Evolutionary conservation across 2,888 invertebrate species (phyloP).

Genomic region (Sipunculus nudus): DNA sequence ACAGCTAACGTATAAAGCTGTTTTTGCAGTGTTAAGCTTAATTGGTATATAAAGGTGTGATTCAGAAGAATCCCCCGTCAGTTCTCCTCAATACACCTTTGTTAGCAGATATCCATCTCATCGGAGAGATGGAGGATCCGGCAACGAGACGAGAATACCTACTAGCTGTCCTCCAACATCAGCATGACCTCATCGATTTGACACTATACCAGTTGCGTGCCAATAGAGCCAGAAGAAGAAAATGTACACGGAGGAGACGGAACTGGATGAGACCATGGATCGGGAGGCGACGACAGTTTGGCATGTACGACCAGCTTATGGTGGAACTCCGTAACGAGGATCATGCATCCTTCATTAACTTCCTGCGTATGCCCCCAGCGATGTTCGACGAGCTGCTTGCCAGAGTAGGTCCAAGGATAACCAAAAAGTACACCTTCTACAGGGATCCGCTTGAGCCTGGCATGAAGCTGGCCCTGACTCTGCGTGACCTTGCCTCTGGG

Average conservation of each 20-base stretch:
- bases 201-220: background rate
- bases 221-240: background rate
- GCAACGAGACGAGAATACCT: too few species aligned
- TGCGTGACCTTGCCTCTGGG: slow-evolving; percentile 25
- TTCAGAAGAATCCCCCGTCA: too few species aligned
- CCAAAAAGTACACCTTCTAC: slow-evolving; percentile 31
- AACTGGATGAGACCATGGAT: slow-evolving; percentile 37
- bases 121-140: too few species aligned
- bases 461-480: slow-evolving; percentile 7
- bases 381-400: slow-evolving; percentile 37
- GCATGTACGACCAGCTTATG: too few species aligned
- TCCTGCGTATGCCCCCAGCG: slow-evolving; percentile 38
- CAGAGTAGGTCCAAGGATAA: slow-evolving; percentile 24
- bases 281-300: slow-evolving; percentile 23
- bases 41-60: too few species aligned
- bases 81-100: too few species aligned
- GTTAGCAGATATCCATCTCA: too few species aligned
- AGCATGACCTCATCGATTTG: slow-evolving; percentile 10
- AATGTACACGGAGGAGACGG: too few species aligned
- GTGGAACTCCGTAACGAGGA: slow-evolving; percentile 41
- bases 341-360: slow-evolving; percentile 34
- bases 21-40: too few species aligned
- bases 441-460: slow-evolving; percentile 22
- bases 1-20: too few species aligned
- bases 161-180: slow-evolving; percentile 8